Conservation (phyloP, 2,113 vertebrate genomes). For the Rissa tridactyla region DNA sequence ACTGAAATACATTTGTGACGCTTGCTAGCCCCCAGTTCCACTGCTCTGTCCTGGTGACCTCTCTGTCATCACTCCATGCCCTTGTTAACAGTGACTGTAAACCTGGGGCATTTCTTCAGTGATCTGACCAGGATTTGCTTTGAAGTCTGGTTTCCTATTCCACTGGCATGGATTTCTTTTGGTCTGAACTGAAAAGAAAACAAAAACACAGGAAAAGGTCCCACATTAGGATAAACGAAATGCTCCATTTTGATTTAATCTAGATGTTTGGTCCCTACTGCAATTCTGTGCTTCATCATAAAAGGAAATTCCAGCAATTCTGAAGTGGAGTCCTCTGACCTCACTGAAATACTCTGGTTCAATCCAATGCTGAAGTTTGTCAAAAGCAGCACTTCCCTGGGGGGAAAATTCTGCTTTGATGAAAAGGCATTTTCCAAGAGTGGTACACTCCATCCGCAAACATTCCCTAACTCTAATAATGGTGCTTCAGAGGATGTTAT, state of each 20-base stretch:
- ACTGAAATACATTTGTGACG: neutral
- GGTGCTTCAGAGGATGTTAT: constrained; percentile 9
- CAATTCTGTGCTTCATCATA: neutral
- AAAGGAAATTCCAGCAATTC: constrained; percentile 40
- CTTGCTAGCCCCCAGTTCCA: neutral
- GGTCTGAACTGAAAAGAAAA: neutral
- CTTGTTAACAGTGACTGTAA: neutral
- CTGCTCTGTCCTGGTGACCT: neutral
- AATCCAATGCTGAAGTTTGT: neutral
- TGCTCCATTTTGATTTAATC: neutral
- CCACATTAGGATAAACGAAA: neutral
- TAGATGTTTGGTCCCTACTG: neutral
- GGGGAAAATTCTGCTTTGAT: neutral
- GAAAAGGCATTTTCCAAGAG: neutral
- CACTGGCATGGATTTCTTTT: neutral
- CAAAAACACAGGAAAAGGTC: constrained; percentile 30
- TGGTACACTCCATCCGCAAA: neutral
- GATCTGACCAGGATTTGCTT: neutral
- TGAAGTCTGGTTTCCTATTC: constrained; percentile 12
- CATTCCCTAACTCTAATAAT: neutral
- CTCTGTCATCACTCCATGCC: neutral
- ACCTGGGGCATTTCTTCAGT: neutral
- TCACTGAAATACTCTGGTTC: neutral
- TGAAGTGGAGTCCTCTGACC: neutral
- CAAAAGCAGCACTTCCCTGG: neutral